Evolutionary conservation across 2,113 vertebrate species (phyloP), one percentile per base, ranked within the genome.

Genomic region (Phyllostomus hastatus): DNA sequence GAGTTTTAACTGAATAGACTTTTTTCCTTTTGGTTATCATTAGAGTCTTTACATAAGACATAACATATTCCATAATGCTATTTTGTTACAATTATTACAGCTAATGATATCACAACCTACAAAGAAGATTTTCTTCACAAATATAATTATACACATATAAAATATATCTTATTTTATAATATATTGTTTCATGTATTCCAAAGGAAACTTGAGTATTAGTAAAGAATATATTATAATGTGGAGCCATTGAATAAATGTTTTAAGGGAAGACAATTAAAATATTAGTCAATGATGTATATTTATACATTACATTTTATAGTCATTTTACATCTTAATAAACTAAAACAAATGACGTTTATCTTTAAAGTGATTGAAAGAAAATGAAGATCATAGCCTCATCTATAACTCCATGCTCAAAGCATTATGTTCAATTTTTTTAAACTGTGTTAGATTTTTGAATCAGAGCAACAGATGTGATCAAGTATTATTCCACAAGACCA

Each of bases 11-110:
- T 91, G 88, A 85, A 83, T 59, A 19, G 83, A 46, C 86, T 59
- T 81, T n/a, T 87, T 33, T 38, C 46, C 43, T 24, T 94, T 94
- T 95, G 50, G 61, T 88, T 94, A 26, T 88, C 94, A 96, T 94
- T 93, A 95, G 33, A 89, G 72, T 38, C 89, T 94, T 94, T 86
- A 93, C 28, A 80, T 54, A 52, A 87, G 89, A 69, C 19, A 38
- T 67, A 88, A 78, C 10, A 54, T 70, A 94, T 59, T 22, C 72
- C 43, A 38, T 84, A 92, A 76, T 43, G 15, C 43, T 73, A 86
- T 78, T 95, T 92, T 93, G 82, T 72, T 94, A 64, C 94, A 96
- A 93, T 96, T 86, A 93, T 95, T 91, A 48, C 5, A 90, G 33
- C 64, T 81, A 95, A 80, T 95, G 66, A 86, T 83, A 90, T 81